Evolutionary conservation across 2,797 vertebrate genomes (phyloP).

Genomic region (Okamejei kenojei): DNA sequence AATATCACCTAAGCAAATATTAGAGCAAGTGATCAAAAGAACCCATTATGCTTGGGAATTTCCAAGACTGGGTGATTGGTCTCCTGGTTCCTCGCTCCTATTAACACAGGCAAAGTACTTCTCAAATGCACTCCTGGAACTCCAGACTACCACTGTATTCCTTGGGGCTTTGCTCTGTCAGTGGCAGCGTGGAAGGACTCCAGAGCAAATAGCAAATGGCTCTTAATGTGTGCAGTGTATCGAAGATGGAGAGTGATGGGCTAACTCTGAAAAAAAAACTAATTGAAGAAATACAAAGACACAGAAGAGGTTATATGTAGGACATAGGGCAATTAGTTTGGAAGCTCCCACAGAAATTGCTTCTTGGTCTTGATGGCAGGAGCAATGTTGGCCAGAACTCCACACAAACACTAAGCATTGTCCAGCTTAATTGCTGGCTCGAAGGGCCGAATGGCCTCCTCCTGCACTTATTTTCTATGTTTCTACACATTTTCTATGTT

Average conservation of each 20-base stretch:
- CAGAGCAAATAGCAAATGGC: neutral
- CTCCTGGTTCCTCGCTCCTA: neutral
- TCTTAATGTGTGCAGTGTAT: neutral
- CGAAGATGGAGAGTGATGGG: neutral
- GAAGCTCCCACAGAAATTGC: neutral
- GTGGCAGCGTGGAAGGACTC: neutral
- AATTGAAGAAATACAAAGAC: too few relatives aligned
- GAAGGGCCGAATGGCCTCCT: too few relatives aligned
- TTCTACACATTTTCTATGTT: too few relatives aligned
- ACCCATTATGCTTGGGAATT: neutral
- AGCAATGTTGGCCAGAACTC: neutral
- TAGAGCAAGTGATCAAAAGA: neutral
- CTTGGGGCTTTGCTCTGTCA: neutral
- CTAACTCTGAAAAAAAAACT: neutral
- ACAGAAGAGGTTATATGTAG: neutral
- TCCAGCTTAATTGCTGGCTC: neutral
- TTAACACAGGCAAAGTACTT: neutral
- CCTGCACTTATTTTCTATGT: too few relatives aligned
- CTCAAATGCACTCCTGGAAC: neutral
- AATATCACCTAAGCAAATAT: neutral
- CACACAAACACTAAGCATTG: neutral
- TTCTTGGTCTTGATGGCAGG: neutral
- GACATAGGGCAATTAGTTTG: neutral
- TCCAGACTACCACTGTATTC: neutral
- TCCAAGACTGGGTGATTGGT: neutral